Base-by-base conservation (phyloP, 2,797 vertebrate genomes). In the Remorina albescens region DNA sequence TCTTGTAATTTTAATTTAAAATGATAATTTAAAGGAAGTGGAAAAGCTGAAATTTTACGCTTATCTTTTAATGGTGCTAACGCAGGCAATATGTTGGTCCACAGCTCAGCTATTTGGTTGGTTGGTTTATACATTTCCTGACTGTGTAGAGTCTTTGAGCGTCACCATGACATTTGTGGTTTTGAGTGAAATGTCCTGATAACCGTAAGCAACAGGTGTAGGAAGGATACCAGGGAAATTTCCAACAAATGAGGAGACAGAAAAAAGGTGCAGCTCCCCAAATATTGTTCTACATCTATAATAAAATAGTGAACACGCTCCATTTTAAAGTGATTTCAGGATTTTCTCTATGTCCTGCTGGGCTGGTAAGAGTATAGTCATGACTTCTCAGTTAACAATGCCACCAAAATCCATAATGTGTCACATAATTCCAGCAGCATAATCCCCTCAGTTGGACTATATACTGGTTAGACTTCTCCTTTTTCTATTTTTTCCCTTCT, bases 231-330 rank as follows among this genome's bases (percentile, higher is more conserved):
- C 8, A 30, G 28, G n/a, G 6, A 47, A 7, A 15, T 32, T 55
- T 28, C 56, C 10, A 60, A 51, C 16, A 37, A 70, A 49, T 62
- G 42, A 28, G 21, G 19, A 54, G 53, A 47, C 41, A 49, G 42
- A 34, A 15, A 56, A 44, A 60, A 66, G 4, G 56, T 62, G 49
- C 37, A 53, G 41, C 41, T 51, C 41, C 46, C 51, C 41, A 69
- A 53, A 61, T 41, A 51, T 75, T 26, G 36, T 28, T 56, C 37
- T 57, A 47, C 39, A 53, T 44, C 9, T 65, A 30, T 66, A 9
- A 67, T 65, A 34, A 72, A 75, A 78, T 62, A 67, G 79, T 26
- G 9, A 67, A 8, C 32, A 62, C 8, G 8, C 30, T 73, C 25
- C 25, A 6, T 77, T 80, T 61, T 18, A 57, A 65, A 61, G 41